Conservation (phyloP, 1,140 invertebrate genomes). For the Drosophila funebris region DNA sequence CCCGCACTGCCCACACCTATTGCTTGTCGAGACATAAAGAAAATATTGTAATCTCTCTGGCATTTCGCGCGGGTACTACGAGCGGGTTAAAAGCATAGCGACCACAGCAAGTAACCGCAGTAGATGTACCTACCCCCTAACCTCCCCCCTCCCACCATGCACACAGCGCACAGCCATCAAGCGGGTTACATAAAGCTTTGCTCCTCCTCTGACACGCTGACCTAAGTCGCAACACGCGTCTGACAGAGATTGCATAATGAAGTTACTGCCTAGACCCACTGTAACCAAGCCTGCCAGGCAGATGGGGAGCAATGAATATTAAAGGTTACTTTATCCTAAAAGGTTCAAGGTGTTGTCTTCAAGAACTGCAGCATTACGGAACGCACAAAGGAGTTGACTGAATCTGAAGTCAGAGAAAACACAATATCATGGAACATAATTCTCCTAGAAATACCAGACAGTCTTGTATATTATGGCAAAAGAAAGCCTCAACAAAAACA, state of each 20-base stretch:
- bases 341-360: no score
- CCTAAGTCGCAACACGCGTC: neutral
- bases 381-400: no score
- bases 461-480: no score
- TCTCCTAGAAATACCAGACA: no score
- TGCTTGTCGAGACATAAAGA: neutral
- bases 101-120: constrained; percentile 9
- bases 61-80: neutral
- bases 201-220: no score
- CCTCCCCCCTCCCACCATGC: no score
- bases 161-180: neutral
- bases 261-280: neutral
- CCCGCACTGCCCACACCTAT: neutral
- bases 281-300: neutral
- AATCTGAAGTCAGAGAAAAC: no score
- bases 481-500: no score
- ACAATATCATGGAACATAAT: no score
- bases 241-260: neutral
- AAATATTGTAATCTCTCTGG: constrained; percentile 24
- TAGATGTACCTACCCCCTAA: neutral
- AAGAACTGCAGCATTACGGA: no score
- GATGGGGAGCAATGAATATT: no score
- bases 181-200: neutral
- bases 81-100: constrained; percentile 7
- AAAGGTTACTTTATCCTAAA: neutral